A percentile compares a stretch with the other conserved stretches of the same genome.
These are phyloP conservation scores for Pachycephala philippinensis DNA, from an alignment of 2,113 vertebrate genomes.

Conservation along the genomic window DNA sequence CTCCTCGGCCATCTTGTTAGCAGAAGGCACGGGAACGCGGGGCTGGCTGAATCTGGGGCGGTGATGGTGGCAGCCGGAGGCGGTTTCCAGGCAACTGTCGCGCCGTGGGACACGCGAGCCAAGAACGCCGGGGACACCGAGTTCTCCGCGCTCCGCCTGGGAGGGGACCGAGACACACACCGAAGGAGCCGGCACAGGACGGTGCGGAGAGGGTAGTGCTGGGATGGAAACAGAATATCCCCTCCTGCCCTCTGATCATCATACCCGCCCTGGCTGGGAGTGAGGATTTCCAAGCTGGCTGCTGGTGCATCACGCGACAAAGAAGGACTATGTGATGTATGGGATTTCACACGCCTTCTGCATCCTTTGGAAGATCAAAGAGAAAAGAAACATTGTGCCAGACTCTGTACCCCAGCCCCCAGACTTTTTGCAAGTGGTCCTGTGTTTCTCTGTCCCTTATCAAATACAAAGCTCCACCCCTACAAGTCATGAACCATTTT, in stretches of 20 bases:
- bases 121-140: background rate
- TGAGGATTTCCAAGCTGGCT: background rate
- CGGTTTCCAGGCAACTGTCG: conserved; percentile 66
- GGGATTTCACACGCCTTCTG: background rate
- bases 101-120: background rate
- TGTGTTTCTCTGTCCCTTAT: background rate
- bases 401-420: background rate
- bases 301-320: rapidly evolving
- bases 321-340: rapidly evolving
- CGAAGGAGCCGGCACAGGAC: background rate
- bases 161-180: background rate
- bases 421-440: background rate
- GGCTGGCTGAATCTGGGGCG: conserved; percentile 41
- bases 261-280: background rate
- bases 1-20: background rate
- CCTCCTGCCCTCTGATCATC: rapidly evolving
- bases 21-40: background rate
- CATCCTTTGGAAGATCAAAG: background rate
- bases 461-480: background rate
- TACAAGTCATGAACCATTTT: background rate
- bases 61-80: conserved; percentile 45
- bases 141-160: background rate
- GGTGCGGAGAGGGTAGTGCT: background rate
- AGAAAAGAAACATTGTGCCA: rapidly evolving
- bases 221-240: background rate